Percentiles rank a stretch among this genome's conserved stretches.
Conservation (phyloP, 1,140 invertebrate genomes). For the Bombus waltoni region DNA sequence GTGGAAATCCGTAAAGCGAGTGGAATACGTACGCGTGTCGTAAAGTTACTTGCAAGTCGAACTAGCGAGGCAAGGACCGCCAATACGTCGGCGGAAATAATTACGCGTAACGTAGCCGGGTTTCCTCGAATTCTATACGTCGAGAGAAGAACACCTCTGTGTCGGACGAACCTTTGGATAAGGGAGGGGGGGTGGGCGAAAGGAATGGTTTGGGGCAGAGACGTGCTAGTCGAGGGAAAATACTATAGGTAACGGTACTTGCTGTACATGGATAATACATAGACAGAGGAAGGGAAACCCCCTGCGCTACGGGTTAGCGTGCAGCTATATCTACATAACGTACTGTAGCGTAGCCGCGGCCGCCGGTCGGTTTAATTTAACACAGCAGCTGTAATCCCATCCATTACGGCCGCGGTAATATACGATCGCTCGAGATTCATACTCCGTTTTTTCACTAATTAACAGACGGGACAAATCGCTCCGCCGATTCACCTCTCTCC, state of each 20-base stretch:
- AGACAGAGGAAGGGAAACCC: slow-evolving; percentile 67
- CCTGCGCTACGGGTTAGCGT: slow-evolving; percentile 68
- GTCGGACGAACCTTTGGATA: slow-evolving; percentile 19
- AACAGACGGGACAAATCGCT: slow-evolving; percentile 84
- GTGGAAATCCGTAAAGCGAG: slow-evolving; percentile 11
- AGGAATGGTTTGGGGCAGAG: background rate
- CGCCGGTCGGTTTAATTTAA: slow-evolving; percentile 83
- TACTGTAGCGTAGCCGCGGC: slow-evolving; percentile 77
- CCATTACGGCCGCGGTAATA: slow-evolving; percentile 83
- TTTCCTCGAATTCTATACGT: slow-evolving; percentile 36
- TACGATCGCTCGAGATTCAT: slow-evolving; percentile 84
- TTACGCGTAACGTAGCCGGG: slow-evolving; percentile 54
- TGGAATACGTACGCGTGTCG: background rate
- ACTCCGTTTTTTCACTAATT: slow-evolving; percentile 84
- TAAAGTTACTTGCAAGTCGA: slow-evolving; percentile 5
- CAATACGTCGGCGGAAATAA: slow-evolving; percentile 55
- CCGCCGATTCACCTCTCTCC: slow-evolving; percentile 73
- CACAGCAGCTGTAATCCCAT: slow-evolving; percentile 84
- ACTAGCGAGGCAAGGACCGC: background rate
- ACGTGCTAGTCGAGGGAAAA: slow-evolving; percentile 36
- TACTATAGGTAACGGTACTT: slow-evolving; percentile 74
- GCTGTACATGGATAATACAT: slow-evolving; percentile 73
- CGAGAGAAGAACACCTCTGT: slow-evolving; percentile 46
- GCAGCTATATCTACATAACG: slow-evolving; percentile 78
- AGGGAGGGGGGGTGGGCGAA: background rate